Conservation (phyloP, 2,888 invertebrate species). For the Neoaliturus tenellus region DNA sequence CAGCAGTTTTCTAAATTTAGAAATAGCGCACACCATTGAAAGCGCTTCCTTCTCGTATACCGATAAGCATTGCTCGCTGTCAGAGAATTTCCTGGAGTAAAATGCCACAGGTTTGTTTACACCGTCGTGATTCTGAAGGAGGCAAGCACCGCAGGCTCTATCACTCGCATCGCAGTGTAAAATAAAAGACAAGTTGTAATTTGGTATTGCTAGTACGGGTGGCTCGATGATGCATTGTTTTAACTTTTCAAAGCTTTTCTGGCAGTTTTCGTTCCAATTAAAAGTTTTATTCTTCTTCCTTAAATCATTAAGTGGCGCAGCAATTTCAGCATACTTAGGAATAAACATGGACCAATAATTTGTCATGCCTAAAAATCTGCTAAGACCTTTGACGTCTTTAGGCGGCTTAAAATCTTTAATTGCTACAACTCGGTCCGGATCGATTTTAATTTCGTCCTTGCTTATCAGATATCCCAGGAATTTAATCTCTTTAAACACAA, state of each 20-base stretch:
- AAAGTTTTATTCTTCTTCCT: slow-evolving; percentile 36
- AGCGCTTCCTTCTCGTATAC: too few species aligned
- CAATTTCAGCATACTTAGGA: neutral
- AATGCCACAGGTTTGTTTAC: neutral
- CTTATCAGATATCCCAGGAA: too few species aligned
- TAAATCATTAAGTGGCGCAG: slow-evolving; percentile 24
- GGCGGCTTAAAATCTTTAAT: too few species aligned
- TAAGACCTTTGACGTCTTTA: too few species aligned
- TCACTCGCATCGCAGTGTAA: neutral
- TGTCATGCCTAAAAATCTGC: too few species aligned
- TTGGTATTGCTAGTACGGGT: neutral
- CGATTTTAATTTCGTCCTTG: too few species aligned
- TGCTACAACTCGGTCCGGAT: too few species aligned
- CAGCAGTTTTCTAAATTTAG: too few species aligned
- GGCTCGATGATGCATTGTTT: neutral
- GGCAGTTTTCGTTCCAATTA: slow-evolving; percentile 8
- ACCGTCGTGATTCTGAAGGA: neutral
- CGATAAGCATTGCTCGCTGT: too few species aligned
- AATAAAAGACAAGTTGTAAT: neutral
- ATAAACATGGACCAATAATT: too few species aligned
- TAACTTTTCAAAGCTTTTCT: slow-evolving; percentile 13
- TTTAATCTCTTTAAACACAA: too few species aligned
- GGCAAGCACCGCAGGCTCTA: neutral
- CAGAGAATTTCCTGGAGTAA: neutral
- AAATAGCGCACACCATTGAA: too few species aligned